phyloP scores from a whole-genome alignment of 2,113 vertebrate genomes.

The Notechis scutatus region DNA sequence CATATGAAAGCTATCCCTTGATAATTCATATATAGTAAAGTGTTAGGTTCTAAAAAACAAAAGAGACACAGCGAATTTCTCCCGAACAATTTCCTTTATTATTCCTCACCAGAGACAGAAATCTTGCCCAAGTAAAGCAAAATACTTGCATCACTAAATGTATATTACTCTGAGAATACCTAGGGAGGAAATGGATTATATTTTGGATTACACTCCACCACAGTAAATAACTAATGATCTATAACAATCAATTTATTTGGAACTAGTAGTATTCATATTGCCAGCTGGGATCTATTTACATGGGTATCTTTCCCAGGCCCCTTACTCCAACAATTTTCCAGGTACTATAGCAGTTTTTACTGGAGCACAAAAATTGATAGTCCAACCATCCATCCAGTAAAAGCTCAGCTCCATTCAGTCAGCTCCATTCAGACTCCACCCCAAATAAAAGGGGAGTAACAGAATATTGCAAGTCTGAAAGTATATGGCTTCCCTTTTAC shows the following conservation, averaged over 20 bases:
- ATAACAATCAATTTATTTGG: not conserved
- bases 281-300: not conserved
- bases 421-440: too few species aligned
- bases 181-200: too few species aligned
- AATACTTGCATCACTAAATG: not conserved
- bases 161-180: too few species aligned
- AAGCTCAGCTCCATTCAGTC: not conserved
- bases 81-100: not conserved
- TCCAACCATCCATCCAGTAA: not conserved
- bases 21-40: not conserved
- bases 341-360: not conserved
- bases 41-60: not conserved
- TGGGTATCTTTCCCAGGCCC: not conserved
- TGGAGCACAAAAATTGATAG: not conserved
- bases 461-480: not conserved
- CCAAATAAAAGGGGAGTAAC: not conserved
- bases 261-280: not conserved
- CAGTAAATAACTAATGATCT: not conserved
- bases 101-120: not conserved
- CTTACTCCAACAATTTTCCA: not conserved
- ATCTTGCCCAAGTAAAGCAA: not conserved
- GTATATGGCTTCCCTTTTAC: not conserved
- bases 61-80: not conserved
- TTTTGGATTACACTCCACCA: too few species aligned
- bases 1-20: not conserved